Percentiles rank a stretch among this genome's conserved stretches.
These are phyloP conservation scores for Ecliptopera silaceata DNA, from an alignment of 2,888 invertebrate species.

Conservation along the genomic window DNA sequence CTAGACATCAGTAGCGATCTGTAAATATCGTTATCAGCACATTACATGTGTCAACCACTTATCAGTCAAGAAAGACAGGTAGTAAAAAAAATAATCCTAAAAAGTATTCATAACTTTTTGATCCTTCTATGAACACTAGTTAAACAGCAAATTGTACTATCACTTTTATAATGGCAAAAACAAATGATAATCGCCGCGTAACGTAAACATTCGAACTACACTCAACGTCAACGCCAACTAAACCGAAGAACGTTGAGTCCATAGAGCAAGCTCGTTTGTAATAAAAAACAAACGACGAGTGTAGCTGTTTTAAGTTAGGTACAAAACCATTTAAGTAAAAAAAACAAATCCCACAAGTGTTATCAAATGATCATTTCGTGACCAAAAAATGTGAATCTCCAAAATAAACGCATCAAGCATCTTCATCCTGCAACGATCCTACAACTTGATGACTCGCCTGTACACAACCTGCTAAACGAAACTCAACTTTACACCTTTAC, in stretches of 20 bases:
- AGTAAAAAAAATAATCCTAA: background rate
- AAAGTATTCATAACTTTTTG: too few species aligned
- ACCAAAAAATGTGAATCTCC: conserved; percentile 31
- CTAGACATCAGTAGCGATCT: background rate
- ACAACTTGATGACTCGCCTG: conserved; percentile 14
- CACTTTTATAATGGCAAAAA: too few species aligned
- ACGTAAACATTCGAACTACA: too few species aligned
- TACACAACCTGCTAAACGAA: conserved; percentile 1
- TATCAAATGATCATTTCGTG: conserved; percentile 30
- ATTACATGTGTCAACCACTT: background rate
- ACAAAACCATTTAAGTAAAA: too few species aligned
- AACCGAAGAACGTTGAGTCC: background rate
- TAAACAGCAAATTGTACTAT: too few species aligned
- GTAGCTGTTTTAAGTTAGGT: too few species aligned
- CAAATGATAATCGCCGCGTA: too few species aligned
- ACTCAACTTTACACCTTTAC: background rate
- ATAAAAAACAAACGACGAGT: too few species aligned
- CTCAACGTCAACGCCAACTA: too few species aligned
- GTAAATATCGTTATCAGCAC: background rate
- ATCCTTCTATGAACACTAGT: too few species aligned
- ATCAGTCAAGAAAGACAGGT: background rate
- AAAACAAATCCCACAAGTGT: conserved; percentile 21
- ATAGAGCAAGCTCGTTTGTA: too few species aligned
- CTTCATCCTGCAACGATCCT: conserved; percentile 27
- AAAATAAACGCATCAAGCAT: conserved; percentile 31